phyloP scores from a whole-genome alignment of 2,797 vertebrate genomes.

The Decapterus maruadsi region DNA sequence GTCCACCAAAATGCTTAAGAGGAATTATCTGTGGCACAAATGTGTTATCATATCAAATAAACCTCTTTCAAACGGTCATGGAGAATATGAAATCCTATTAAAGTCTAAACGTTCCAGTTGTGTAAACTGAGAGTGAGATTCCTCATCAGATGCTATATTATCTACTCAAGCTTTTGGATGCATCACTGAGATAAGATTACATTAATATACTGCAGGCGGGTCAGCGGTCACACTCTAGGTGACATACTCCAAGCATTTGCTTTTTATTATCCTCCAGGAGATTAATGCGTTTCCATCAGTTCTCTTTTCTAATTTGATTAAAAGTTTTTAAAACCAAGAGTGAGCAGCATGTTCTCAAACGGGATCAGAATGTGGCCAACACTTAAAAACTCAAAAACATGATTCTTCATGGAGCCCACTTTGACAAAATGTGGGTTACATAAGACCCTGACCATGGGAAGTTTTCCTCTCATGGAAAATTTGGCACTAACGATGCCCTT shows the following conservation, averaged over 20 bases:
- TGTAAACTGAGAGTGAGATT: conserved; percentile 3
- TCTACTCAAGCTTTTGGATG: conserved; percentile 24
- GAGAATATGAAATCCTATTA: conserved; percentile 20
- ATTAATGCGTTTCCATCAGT: conserved; percentile 21
- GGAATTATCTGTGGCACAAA: conserved; percentile 20
- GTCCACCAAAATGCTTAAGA: conserved; percentile 28
- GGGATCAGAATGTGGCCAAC: conserved; percentile 36
- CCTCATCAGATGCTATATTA: conserved; percentile 11
- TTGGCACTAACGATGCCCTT: conserved; percentile 58
- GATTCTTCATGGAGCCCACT: conserved; percentile 32
- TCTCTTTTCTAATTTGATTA: conserved; percentile 43
- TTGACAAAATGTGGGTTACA: conserved; percentile 51
- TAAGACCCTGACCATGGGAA: conserved; percentile 68
- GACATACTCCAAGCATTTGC: conserved; percentile 36
- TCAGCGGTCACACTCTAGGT: conserved; percentile 16
- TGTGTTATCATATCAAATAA: conserved; percentile 7
- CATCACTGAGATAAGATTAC: conserved; percentile 31
- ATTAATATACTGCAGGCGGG: conserved; percentile 46
- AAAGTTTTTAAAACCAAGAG: conserved; percentile 35
- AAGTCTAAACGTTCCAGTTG: not conserved
- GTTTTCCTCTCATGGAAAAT: conserved; percentile 74
- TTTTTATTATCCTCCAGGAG: conserved; percentile 35
- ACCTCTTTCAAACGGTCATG: conserved; percentile 10
- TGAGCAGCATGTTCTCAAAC: conserved; percentile 38
- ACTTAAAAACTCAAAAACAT: conserved; percentile 24